Conservation (phyloP, 2,888 invertebrate species). For the Xestia ashworthii region DNA sequence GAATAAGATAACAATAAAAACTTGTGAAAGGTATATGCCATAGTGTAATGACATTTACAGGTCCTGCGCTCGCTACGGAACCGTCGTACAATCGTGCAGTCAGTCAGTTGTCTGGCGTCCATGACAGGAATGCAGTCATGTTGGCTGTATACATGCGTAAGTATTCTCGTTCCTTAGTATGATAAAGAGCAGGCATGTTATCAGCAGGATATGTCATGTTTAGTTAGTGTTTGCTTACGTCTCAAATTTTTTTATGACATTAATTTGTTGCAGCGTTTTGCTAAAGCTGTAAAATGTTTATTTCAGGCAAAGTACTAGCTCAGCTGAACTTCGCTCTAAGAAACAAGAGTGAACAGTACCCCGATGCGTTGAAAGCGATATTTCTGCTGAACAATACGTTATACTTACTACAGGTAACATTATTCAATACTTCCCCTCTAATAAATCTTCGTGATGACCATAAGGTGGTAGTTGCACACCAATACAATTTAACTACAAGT, state of each 20-base stretch:
- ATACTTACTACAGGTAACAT: slow-evolving; percentile 94
- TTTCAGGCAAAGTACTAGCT: slow-evolving; percentile 95
- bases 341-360: slow-evolving; percentile 97
- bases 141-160: slow-evolving; percentile 96
- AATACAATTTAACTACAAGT: too few relatives aligned
- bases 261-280: not conserved
- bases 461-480: not conserved
- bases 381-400: slow-evolving; percentile 98
- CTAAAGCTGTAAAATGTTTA: not conserved
- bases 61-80: slow-evolving; percentile 81
- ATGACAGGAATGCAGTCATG: slow-evolving; percentile 88
- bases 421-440: not conserved
- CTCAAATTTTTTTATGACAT: not conserved
- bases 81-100: slow-evolving; percentile 81
- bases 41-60: slow-evolving; percentile 61
- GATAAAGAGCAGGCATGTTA: not conserved
- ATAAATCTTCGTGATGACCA: not conserved
- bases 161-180: slow-evolving; percentile 59
- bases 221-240: not conserved
- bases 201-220: not conserved
- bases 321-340: slow-evolving; percentile 97
- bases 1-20: too few relatives aligned
- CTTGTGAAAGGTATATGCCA: too few relatives aligned
- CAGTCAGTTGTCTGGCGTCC: slow-evolving; percentile 71
- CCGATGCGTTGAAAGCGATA: slow-evolving; percentile 96